These are phyloP conservation scores for Sphenopsis melanotis DNA, from an alignment of 2,797 vertebrate genomes.

Conservation along the genomic window DNA sequence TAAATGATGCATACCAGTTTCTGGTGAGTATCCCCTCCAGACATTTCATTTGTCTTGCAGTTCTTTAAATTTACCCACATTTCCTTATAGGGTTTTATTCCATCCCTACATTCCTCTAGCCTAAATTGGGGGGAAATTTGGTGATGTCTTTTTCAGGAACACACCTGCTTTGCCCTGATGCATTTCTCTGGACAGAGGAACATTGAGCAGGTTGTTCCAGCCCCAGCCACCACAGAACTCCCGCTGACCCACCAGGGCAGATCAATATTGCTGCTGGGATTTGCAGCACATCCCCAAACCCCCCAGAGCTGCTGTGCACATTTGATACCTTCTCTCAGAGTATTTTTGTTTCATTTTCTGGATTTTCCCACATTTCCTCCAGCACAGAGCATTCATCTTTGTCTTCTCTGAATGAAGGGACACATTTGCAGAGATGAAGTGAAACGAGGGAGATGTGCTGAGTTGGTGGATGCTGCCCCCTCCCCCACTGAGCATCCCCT, in stretches of 20 bases:
- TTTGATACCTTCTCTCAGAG: neutral
- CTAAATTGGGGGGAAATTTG: neutral
- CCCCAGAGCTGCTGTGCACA: neutral
- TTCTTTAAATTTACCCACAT: neutral
- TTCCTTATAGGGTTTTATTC: neutral
- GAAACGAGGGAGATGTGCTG: neutral
- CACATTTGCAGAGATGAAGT: neutral
- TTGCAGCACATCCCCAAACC: neutral
- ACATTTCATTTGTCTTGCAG: neutral
- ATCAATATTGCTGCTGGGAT: neutral
- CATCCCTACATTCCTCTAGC: neutral
- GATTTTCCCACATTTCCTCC: neutral
- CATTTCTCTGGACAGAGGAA: neutral
- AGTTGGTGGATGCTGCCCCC: neutral
- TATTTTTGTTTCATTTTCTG: neutral
- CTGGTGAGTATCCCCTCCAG: neutral
- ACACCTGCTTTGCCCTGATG: neutral
- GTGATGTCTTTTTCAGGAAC: neutral
- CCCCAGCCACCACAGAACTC: neutral
- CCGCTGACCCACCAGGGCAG: neutral
- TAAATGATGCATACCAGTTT: neutral
- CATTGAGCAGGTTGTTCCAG: neutral
- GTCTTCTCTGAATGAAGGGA: neutral
- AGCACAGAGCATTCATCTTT: neutral
- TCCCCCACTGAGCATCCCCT: neutral